Percentiles rank a stretch among this genome's conserved stretches.
phyloP scores from a whole-genome alignment of 2,797 vertebrate species.

The Sebastes miniatus region DNA sequence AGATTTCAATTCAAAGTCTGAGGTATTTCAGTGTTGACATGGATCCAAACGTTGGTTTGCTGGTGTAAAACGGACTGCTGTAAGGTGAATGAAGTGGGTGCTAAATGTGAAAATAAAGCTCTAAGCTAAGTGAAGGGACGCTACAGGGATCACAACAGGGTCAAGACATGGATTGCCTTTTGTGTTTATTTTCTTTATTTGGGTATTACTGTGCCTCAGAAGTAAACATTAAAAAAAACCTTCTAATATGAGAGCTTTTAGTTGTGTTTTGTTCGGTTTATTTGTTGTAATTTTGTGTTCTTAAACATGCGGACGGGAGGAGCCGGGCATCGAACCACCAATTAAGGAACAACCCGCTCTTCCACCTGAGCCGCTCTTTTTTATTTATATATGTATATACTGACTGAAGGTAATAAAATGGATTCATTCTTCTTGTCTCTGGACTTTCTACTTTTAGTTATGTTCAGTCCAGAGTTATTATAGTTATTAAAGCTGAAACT shows the following conservation, averaged over 20 bases:
- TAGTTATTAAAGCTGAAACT: too few species aligned
- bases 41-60: slow-evolving; percentile 21
- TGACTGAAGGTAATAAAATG: background rate
- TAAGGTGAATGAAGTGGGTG: slow-evolving; percentile 41
- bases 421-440: background rate
- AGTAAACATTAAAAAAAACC: slow-evolving; percentile 58
- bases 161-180: slow-evolving; percentile 46
- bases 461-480: background rate
- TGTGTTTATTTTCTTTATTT: slow-evolving; percentile 54
- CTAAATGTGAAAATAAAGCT: slow-evolving; percentile 64
- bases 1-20: slow-evolving; percentile 9
- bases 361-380: background rate
- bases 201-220: slow-evolving; percentile 67
- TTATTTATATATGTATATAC: background rate
- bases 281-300: background rate
- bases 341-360: background rate
- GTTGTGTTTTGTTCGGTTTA: background rate
- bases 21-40: slow-evolving; percentile 27
- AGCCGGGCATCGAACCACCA: background rate
- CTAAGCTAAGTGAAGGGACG: slow-evolving; percentile 43
- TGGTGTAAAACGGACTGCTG: slow-evolving; percentile 42
- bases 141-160: slow-evolving; percentile 14
- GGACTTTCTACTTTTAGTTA: background rate
- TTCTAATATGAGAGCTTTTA: slow-evolving; percentile 12
- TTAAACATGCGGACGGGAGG: background rate